Conservation (phyloP, 2,113 vertebrate genomes). For the Triplophysa siluroides region DNA sequence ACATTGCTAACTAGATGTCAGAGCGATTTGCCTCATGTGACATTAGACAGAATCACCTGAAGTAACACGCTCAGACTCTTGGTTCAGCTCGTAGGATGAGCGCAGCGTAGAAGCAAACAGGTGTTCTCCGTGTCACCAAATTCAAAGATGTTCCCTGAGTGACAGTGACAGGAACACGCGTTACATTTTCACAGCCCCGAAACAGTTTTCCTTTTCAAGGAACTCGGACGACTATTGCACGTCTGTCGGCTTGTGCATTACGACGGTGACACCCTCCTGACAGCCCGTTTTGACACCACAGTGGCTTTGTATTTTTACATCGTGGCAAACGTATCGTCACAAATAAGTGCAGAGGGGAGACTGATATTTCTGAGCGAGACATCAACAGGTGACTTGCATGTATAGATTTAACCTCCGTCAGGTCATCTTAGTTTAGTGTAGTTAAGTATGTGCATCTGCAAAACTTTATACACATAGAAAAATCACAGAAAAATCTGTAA, state of each 20-base stretch:
- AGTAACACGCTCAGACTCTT: not conserved
- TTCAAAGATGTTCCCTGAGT: not conserved
- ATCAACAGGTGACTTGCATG: not conserved
- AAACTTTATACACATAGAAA: too few species aligned
- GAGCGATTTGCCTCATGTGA: not conserved
- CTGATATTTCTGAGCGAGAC: not conserved
- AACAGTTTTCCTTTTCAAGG: slow-evolving; percentile 17
- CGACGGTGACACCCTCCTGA: slow-evolving; percentile 8
- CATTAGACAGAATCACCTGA: not conserved
- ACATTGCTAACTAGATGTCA: not conserved
- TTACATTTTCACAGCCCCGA: not conserved
- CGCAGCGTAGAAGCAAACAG: slow-evolving; percentile 18
- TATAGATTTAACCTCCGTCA: too few species aligned
- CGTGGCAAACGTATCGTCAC: not conserved
- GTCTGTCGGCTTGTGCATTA: not conserved
- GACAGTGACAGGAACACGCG: slow-evolving; percentile 20
- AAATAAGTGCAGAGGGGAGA: not conserved
- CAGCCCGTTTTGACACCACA: slow-evolving; percentile 17
- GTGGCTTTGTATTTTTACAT: not conserved
- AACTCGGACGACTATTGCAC: slow-evolving; percentile 18
- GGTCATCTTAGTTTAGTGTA: too few species aligned
- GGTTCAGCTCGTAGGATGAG: not conserved
- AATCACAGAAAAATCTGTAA: too few species aligned
- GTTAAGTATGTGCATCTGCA: too few species aligned
- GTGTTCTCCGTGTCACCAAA: slow-evolving; percentile 5